Conservation (phyloP, 2,113 vertebrate species). For the Todiramphus chloris region DNA sequence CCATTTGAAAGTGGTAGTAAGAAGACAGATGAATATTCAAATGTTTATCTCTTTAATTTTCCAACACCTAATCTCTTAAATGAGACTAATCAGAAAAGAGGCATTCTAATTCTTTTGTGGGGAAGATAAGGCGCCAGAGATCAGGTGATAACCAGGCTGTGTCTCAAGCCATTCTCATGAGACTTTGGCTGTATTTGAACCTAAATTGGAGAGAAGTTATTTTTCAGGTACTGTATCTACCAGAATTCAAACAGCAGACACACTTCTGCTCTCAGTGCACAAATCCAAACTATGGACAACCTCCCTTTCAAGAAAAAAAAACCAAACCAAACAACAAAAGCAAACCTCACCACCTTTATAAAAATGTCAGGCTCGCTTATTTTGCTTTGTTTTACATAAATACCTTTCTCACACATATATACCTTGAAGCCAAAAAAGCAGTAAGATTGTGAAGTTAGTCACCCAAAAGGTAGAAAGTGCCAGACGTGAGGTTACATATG, state of each 20-base stretch:
- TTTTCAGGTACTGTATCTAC: background rate
- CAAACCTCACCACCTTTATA: background rate
- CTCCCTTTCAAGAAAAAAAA: background rate
- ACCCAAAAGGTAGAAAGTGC: slow-evolving; percentile 2
- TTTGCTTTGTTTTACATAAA: background rate
- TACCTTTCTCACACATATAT: background rate
- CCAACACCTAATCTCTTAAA: slow-evolving; percentile 52
- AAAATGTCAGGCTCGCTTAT: background rate
- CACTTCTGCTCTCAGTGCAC: background rate
- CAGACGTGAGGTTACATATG: background rate
- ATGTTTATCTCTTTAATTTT: slow-evolving; percentile 45
- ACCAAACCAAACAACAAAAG: background rate
- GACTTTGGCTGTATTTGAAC: background rate
- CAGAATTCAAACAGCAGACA: background rate
- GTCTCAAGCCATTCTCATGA: slow-evolving; percentile 29
- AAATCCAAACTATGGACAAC: background rate
- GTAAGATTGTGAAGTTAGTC: background rate
- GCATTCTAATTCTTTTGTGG: slow-evolving; percentile 40
- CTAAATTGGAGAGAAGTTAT: background rate
- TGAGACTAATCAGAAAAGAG: slow-evolving; percentile 25
- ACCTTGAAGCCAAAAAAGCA: background rate
- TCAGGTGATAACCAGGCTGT: slow-evolving; percentile 23
- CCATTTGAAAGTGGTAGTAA: slow-evolving; percentile 27
- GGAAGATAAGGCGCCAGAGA: slow-evolving; percentile 40
- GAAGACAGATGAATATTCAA: slow-evolving; percentile 43